Conservation (phyloP, 2,797 vertebrate species). For the Hydrocynus forskahlii region DNA sequence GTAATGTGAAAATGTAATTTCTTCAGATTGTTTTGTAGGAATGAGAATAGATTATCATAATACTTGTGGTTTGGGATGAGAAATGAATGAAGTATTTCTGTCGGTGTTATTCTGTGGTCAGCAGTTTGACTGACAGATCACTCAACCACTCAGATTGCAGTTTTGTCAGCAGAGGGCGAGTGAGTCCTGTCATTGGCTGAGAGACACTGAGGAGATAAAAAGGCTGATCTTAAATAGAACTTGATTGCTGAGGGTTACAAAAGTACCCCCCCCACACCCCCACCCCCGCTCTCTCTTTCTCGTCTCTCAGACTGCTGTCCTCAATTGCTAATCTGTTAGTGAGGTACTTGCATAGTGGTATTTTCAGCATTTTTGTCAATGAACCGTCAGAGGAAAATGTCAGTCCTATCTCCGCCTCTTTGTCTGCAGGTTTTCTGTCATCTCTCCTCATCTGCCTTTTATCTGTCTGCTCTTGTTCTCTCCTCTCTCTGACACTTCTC, state of each 20-base stretch:
- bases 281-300: constrained; percentile 15
- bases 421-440: constrained; percentile 39
- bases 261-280: constrained; percentile 37
- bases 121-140: constrained; percentile 23
- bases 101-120: constrained; percentile 24
- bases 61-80: too few species aligned
- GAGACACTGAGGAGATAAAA: constrained; percentile 55
- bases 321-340: constrained; percentile 35
- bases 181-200: constrained; percentile 54
- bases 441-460: constrained; percentile 60
- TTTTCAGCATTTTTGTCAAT: constrained; percentile 45
- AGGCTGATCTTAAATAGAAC: constrained; percentile 47
- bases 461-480: constrained; percentile 29
- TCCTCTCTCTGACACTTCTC: not conserved
- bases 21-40: too few species aligned
- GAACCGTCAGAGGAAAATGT: constrained; percentile 18
- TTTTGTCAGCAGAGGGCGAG: constrained; percentile 32
- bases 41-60: too few species aligned
- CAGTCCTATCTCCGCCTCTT: constrained; percentile 41
- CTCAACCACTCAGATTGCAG: constrained; percentile 43
- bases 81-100: not conserved
- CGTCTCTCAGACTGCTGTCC: constrained; percentile 19
- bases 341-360: constrained; percentile 26
- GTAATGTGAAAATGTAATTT: too few species aligned
- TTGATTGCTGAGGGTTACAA: constrained; percentile 58